Conservation (phyloP, 2,797 vertebrate species). For the Lithobates sylvaticus region DNA sequence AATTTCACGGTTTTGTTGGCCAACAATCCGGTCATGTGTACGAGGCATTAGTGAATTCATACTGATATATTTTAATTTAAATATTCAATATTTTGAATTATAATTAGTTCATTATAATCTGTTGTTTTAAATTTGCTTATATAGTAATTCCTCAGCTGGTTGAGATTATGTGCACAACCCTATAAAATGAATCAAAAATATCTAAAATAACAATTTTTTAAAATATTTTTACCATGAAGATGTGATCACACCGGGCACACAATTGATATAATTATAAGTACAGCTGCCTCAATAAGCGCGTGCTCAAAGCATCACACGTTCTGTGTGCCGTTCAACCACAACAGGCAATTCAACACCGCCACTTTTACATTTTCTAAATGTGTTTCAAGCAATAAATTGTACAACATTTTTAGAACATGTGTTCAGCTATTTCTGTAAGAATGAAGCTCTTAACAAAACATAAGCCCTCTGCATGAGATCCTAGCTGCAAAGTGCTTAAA, state of each 20-base stretch:
- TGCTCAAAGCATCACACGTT: conserved; percentile 6
- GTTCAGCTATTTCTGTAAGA: conserved; percentile 89
- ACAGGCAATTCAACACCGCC: conserved; percentile 79
- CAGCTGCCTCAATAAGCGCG: conserved; percentile 1
- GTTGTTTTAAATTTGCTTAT: too few relatives aligned
- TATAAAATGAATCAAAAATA: neutral
- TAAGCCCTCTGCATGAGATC: conserved; percentile 89
- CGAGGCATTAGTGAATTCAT: too few relatives aligned
- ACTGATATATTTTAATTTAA: too few relatives aligned
- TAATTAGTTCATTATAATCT: too few relatives aligned
- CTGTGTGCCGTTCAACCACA: conserved; percentile 71
- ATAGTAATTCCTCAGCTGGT: too few relatives aligned
- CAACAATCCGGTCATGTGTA: too few relatives aligned
- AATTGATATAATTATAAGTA: neutral
- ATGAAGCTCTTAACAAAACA: conserved; percentile 89
- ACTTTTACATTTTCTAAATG: conserved; percentile 85
- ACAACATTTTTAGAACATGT: conserved; percentile 89
- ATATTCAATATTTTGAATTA: too few relatives aligned
- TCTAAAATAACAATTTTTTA: neutral
- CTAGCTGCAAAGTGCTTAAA: conserved; percentile 88
- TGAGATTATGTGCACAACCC: too few relatives aligned
- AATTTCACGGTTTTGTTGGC: too few relatives aligned
- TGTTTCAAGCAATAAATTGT: conserved; percentile 88
- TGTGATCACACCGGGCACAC: neutral
- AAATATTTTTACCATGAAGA: neutral